Evolutionary conservation across 2,888 invertebrate genomes (phyloP).

Genomic region (Drosophila phalerata): DNA sequence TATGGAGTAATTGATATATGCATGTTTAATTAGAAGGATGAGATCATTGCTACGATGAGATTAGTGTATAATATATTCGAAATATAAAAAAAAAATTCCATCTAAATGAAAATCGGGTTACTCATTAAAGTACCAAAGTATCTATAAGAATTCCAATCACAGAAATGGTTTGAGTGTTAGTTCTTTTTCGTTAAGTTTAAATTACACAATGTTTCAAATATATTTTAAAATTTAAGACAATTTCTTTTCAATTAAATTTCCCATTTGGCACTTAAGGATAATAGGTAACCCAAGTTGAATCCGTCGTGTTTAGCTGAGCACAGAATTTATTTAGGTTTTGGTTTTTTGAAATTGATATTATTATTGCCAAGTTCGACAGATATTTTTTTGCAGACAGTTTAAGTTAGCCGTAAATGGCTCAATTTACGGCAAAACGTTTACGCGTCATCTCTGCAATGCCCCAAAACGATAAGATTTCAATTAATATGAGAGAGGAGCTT

Average conservation of each 20-base stretch:
- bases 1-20: not conserved
- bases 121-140: not conserved
- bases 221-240: not conserved
- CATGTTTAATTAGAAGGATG: not conserved
- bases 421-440: constrained; percentile 35
- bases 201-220: not conserved
- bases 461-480: constrained; percentile 74
- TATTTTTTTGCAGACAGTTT: constrained; percentile 12
- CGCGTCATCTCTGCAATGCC: constrained; percentile 34
- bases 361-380: constrained; percentile 24
- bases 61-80: not conserved
- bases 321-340: not conserved
- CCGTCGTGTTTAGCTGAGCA: not conserved
- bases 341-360: constrained; percentile 40
- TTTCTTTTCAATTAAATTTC: not conserved
- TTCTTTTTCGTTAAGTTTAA: not conserved
- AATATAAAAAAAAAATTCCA: not conserved
- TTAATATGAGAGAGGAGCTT: constrained; percentile 59
- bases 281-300: not conserved
- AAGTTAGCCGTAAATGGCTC: constrained; percentile 36
- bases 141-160: not conserved
- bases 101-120: too few species aligned
- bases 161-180: not conserved
- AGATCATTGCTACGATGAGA: constrained; percentile 6
- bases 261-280: not conserved